Base-by-base conservation (phyloP, 2,888 invertebrate species). In the Horisme vitalbata region DNA sequence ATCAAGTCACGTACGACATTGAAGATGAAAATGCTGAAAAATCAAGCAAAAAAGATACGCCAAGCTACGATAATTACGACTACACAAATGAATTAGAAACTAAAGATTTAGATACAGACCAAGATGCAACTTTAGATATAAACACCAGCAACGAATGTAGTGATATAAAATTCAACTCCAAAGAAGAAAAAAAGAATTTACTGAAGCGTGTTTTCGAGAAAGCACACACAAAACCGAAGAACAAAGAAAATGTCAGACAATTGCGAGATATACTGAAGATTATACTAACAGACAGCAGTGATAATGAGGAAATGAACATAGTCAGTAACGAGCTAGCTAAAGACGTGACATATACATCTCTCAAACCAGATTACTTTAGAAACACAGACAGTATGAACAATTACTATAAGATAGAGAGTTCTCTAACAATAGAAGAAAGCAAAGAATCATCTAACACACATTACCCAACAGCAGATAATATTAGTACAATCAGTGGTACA, bases 241-340 rank as follows among this genome's bases (percentile, higher is more conserved):
- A 58, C 10, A 78, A 67, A 63, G 57, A 54, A 18, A 68, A 67
- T 13, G 61, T 75, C 21, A 68, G 62, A 37, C 61, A 71, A 37
- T 46, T 82, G 9, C 57, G 59, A 14, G 63, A 78, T 20, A 70
- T 75, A 60, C 55, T 84, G 3, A 74, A 75, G 45, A 58, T 73
- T 1, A 72, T 83, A 47, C 50, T 83, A 1, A 78, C 76, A 1
- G 79, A 81, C 26, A 80, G 73, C 24, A 77, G 75, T 32, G 73
- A 67, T 0, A 61, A 61, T 8, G 75, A 73, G 0, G 68, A 75
- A 2, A 41, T 57, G 0, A 57, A 57, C 1, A 45, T 55, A 1
- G 56, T 50, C 0, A 57, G 57, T 2, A 75, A 65, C 12, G 65
- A 74, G 39, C 43, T 77, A 27, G 50, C 59, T 1, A 70, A 71